A percentile compares a stretch with the other conserved stretches of the same genome.
Conservation (phyloP, 2,113 vertebrate species). For the Caracal caracal region DNA sequence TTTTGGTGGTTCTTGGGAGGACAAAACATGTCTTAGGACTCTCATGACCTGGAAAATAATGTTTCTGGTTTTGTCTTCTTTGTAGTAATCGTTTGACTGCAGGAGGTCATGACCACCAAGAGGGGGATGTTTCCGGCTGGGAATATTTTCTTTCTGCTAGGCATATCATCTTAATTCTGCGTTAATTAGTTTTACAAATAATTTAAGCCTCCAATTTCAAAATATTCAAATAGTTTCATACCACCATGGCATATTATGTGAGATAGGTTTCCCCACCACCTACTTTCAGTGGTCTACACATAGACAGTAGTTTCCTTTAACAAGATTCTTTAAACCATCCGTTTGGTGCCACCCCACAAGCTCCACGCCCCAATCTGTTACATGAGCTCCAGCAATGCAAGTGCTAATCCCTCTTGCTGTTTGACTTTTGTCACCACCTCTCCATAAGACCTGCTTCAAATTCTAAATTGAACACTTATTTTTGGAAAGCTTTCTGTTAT, state of each 20-base stretch:
- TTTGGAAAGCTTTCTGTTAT: slow-evolving; percentile 9
- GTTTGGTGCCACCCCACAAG: background rate
- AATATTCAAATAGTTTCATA: background rate
- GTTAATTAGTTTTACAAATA: background rate
- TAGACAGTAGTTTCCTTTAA: slow-evolving; percentile 2
- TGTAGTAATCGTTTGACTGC: background rate
- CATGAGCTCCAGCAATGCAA: background rate
- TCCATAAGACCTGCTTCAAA: background rate
- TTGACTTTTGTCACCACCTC: background rate
- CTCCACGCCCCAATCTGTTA: background rate
- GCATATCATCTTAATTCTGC: background rate
- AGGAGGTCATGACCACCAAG: background rate
- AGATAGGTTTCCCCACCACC: background rate
- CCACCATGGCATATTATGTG: background rate
- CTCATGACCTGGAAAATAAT: background rate
- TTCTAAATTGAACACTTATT: background rate
- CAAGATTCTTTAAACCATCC: background rate
- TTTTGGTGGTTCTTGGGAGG: background rate
- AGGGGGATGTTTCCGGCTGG: background rate
- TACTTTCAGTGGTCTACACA: background rate
- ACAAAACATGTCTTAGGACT: background rate
- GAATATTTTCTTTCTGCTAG: background rate
- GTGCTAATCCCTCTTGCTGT: background rate
- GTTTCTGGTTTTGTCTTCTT: background rate
- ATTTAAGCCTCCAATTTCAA: background rate